Base-by-base conservation (phyloP, 2,113 vertebrate species). In the Ciconia stormi region DNA sequence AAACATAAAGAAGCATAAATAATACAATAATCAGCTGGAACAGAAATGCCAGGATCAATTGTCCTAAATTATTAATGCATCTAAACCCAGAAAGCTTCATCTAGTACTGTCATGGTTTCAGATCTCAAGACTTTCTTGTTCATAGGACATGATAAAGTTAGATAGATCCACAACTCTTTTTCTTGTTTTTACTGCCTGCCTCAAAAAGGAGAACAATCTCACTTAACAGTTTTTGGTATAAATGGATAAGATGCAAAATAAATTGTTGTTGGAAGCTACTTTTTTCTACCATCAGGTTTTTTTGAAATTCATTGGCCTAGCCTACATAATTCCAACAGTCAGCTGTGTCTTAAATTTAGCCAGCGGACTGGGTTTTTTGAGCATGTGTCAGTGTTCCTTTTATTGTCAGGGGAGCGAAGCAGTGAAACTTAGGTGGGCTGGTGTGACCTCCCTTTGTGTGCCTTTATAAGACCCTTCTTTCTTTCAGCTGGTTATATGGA, bases 11-110 rank as follows among this genome's bases (percentile, higher is more conserved):
- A 66, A 67, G 82, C 3, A 0, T 95, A 93, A 96, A 97, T 92
- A 96, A 97, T 90, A 71, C 76, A 87, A 74, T 94, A 94, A 97
- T 95, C 67, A 90, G 15, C 59, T 81, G 55, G 47, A 97, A 94
- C 90, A 87, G 76, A 93, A 95, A 63, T 87, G 72, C 50, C 6
- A 30, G 53, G 46, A 96, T 96, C 93, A 94, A 95, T 97, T 93
- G 67, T 71, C 34, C 61, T 96, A 92, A 94, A 96, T 97, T 93
- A 90, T 96, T 93, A 83, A 94, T 92, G 21, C 56, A 30, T 91
- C 52, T 84, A 79, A 67, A 59, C 27, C 30, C 44, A 76, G 65
- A 74, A 89, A 86, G 40, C 73, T 95, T 90, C n/a, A 58, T 95
- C 78, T 71, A 50, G 49, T 81, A 82, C 53, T 88, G 71, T 73